phyloP scores from a whole-genome alignment of 2,888 invertebrate species.

The Eurytoma adleriae region DNA sequence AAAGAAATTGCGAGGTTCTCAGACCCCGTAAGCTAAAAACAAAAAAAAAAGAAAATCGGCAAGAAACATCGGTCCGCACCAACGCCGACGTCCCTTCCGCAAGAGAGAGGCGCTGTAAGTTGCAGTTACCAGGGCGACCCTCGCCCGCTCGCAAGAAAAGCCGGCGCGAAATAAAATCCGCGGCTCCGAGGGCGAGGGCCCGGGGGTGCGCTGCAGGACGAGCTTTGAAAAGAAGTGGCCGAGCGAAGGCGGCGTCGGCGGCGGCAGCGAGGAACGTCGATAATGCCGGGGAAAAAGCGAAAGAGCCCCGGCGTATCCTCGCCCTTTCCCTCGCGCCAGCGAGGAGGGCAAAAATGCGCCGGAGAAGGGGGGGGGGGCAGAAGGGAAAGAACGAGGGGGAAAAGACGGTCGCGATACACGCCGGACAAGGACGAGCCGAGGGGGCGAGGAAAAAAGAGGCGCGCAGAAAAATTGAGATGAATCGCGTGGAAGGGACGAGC shows the following conservation, averaged over 20 bases:
- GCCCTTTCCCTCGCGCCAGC: constrained; percentile 25
- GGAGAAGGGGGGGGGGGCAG: background rate
- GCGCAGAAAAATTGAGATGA: constrained; percentile 72
- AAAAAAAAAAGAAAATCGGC: too few relatives aligned
- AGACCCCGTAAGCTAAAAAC: too few relatives aligned
- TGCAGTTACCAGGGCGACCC: constrained; percentile 54
- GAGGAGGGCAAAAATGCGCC: constrained; percentile 18
- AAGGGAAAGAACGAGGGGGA: constrained; percentile 49
- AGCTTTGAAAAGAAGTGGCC: constrained; percentile 67
- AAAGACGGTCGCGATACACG: constrained; percentile 56
- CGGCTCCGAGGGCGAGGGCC: constrained; percentile 31
- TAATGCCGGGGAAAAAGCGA: constrained; percentile 73
- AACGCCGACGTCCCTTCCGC: too few relatives aligned
- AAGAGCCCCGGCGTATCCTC: constrained; percentile 62
- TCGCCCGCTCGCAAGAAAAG: constrained; percentile 1
- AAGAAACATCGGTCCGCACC: too few relatives aligned
- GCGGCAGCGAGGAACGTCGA: constrained; percentile 70
- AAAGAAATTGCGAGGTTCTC: too few relatives aligned
- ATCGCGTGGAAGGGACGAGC: constrained; percentile 63
- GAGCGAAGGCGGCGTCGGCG: constrained; percentile 62
- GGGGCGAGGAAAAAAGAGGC: constrained; percentile 68
- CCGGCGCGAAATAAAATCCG: constrained; percentile 47
- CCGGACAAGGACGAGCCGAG: constrained; percentile 71
- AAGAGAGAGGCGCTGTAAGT: constrained; percentile 41
- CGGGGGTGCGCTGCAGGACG: constrained; percentile 61